A percentile compares a stretch with the other conserved stretches of the same genome.
Evolutionary conservation across 1,140 invertebrate species (phyloP).

Genomic region (Spodoptera litura): DNA sequence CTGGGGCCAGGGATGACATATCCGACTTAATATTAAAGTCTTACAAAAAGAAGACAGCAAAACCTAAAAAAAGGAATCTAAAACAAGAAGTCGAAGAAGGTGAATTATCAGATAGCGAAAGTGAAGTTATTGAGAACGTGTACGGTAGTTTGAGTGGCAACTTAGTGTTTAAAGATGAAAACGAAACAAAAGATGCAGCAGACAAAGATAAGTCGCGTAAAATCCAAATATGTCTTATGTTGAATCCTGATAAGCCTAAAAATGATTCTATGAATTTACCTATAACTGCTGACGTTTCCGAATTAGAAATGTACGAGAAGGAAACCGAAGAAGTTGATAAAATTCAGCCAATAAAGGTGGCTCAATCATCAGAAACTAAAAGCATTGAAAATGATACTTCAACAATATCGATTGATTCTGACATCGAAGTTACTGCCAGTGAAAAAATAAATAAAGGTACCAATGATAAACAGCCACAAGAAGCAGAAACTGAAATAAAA

Average conservation of each 20-base stretch:
- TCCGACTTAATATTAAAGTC: conserved; percentile 80
- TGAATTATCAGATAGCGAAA: conserved; percentile 83
- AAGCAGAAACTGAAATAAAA: not conserved
- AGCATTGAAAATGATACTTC: conserved; percentile 22
- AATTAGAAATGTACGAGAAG: conserved; percentile 68
- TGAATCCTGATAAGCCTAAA: conserved; percentile 72
- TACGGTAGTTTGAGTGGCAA: conserved; percentile 68
- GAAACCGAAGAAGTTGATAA: conserved; percentile 47
- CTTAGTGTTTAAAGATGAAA: conserved; percentile 58
- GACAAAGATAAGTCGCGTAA: conserved; percentile 69
- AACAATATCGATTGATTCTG: conserved; percentile 2
- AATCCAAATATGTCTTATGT: conserved; percentile 79
- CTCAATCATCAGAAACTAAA: not conserved
- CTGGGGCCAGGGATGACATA: conserved; percentile 77
- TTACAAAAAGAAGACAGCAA: conserved; percentile 63
- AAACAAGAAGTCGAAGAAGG: conserved; percentile 79
- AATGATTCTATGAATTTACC: conserved; percentile 28
- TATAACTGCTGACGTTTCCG: conserved; percentile 58
- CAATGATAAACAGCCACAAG: not conserved
- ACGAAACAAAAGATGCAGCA: conserved; percentile 42
- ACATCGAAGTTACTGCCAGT: not conserved
- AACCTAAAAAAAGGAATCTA: conserved; percentile 48
- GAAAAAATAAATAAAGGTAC: not conserved
- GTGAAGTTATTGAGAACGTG: conserved; percentile 79
- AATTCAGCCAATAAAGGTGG: conserved; percentile 10